phyloP scores from a whole-genome alignment of 1,140 invertebrate genomes.

The Lordiphosa mommai region DNA sequence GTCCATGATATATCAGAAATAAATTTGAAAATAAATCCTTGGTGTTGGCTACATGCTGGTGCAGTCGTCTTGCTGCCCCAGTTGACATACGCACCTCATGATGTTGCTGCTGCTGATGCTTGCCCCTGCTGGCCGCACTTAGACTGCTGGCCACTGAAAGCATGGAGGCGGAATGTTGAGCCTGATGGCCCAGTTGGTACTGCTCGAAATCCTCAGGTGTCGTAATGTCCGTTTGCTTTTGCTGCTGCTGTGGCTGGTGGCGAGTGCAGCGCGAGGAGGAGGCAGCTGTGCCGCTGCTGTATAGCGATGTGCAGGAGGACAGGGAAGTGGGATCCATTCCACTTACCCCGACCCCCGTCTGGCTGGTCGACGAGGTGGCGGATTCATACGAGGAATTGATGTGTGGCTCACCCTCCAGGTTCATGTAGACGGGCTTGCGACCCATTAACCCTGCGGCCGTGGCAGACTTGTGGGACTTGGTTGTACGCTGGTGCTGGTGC shows the following conservation, averaged over 20 bases:
- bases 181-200: conserved; percentile 58
- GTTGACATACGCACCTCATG: conserved; percentile 48
- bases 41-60: too few relatives aligned
- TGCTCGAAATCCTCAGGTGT: conserved; percentile 57
- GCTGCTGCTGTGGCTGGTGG: conserved; percentile 25
- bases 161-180: conserved; percentile 38
- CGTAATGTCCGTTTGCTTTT: conserved; percentile 38
- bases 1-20: too few relatives aligned
- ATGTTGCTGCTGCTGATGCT: conserved; percentile 13
- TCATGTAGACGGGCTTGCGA: conserved; percentile 54
- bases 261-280: conserved; percentile 39
- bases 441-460: conserved; percentile 10
- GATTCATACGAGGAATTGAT: conserved; percentile 63
- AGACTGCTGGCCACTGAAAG: conserved; percentile 44
- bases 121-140: conserved; percentile 37
- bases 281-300: conserved; percentile 43
- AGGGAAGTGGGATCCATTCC: conserved; percentile 44
- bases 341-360: conserved; percentile 1
- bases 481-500: conserved; percentile 1
- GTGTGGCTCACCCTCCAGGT: conserved; percentile 50
- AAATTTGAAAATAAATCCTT: too few relatives aligned
- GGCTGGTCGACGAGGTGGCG: conserved; percentile 34
- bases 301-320: conserved; percentile 39
- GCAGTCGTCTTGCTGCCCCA: too few relatives aligned
- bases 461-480: conserved; percentile 19